These are phyloP conservation scores for Tapirus terrestris DNA, from an alignment of 2,113 vertebrate genomes.

Conservation along the genomic window DNA sequence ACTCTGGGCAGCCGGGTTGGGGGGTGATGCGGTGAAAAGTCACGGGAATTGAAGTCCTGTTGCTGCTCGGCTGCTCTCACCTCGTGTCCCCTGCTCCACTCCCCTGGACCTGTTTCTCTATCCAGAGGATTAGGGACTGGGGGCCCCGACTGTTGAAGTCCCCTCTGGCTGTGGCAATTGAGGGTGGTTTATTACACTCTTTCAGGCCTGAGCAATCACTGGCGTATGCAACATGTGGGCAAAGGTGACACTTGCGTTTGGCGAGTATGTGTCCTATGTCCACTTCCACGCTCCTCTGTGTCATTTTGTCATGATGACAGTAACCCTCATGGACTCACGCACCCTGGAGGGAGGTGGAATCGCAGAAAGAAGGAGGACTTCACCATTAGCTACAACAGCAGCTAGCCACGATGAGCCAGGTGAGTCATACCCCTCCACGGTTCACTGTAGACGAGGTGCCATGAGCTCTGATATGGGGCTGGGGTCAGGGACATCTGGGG, in stretches of 20 bases:
- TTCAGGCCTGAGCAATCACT: background rate
- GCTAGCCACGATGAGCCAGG: fast-evolving
- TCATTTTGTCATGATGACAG: too few species aligned
- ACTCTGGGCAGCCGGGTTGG: too few species aligned
- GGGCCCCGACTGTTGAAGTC: background rate
- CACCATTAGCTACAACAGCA: fast-evolving
- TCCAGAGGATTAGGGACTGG: too few species aligned
- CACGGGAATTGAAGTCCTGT: fast-evolving
- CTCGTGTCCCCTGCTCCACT: fast-evolving
- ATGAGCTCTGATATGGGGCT: background rate
- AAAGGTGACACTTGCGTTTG: background rate
- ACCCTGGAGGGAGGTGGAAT: background rate
- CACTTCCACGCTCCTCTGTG: too few species aligned
- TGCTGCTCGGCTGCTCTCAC: fast-evolving
- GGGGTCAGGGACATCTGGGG: background rate
- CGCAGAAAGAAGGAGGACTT: background rate
- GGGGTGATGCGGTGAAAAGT: fast-evolving
- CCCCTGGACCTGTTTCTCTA: fast-evolving
- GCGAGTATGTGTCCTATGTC: fast-evolving
- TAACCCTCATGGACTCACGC: fast-evolving
- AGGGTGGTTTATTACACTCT: fast-evolving
- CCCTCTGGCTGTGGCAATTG: background rate
- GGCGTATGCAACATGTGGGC: background rate
- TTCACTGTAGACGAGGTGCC: fast-evolving
- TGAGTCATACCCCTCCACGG: fast-evolving